Evolutionary conservation across 2,113 vertebrate species (phyloP).

Genomic region (Rhegmatorhina hoffmannsi): DNA sequence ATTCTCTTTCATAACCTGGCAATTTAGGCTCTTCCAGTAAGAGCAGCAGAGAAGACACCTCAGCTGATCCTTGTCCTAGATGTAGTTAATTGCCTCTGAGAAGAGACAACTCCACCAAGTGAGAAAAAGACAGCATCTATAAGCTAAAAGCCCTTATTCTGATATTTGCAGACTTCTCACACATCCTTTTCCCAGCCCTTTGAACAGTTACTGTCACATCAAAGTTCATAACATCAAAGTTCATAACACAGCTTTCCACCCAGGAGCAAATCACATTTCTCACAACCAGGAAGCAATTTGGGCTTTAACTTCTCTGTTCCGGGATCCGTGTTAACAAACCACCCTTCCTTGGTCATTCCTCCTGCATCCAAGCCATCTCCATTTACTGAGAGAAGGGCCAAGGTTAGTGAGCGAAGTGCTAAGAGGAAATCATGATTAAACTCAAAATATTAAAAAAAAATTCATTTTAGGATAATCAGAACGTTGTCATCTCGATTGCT

Average conservation of each 20-base stretch:
- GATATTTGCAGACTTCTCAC: background rate
- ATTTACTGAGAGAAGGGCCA: background rate
- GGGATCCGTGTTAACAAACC: background rate
- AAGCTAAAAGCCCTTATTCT: background rate
- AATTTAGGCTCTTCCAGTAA: background rate
- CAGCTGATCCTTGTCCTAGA: background rate
- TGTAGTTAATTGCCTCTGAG: background rate
- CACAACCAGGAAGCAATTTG: constrained; percentile 10
- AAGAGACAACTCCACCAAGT: background rate
- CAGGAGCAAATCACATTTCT: background rate
- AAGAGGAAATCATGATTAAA: constrained; percentile 5
- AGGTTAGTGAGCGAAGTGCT: background rate
- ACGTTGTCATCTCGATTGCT: background rate
- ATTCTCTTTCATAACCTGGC: background rate
- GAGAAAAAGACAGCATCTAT: background rate
- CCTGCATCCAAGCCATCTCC: background rate
- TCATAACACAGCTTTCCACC: background rate
- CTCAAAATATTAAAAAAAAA: background rate
- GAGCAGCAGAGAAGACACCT: background rate
- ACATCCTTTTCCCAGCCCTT: background rate
- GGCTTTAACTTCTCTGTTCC: background rate
- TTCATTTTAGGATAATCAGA: background rate
- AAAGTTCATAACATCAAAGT: constrained; percentile 22
- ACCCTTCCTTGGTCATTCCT: background rate
- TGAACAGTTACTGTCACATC: constrained; percentile 31